Conservation (phyloP, 1,140 invertebrate species). For the Cataglyphis hispanica region DNA sequence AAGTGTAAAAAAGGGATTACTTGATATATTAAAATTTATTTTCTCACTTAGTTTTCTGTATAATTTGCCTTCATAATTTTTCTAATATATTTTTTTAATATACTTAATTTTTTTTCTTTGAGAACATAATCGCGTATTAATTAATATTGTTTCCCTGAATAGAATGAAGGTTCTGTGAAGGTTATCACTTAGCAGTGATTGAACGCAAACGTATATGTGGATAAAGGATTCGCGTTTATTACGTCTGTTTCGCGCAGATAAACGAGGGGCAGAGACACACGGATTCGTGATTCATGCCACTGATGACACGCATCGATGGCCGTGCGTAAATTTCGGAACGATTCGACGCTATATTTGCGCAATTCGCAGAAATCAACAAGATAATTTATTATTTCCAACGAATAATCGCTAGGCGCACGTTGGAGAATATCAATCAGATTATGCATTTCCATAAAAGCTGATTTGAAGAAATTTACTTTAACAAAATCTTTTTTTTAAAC, state of each 20-base stretch:
- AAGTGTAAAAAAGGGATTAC: neutral
- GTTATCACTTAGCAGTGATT: neutral
- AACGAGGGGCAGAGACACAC: slow-evolving; percentile 29
- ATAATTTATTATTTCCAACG: slow-evolving; percentile 45
- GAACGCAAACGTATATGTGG: neutral
- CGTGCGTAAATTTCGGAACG: slow-evolving; percentile 28
- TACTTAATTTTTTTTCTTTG: neutral
- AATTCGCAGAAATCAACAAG: slow-evolving; percentile 22
- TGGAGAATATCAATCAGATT: slow-evolving; percentile 28
- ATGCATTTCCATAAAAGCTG: neutral
- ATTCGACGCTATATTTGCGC: slow-evolving; percentile 29
- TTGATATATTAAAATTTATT: neutral
- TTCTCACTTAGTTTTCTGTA: neutral
- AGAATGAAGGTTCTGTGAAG: neutral
- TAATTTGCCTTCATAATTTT: neutral
- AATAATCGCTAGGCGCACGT: slow-evolving; percentile 10
- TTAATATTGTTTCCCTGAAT: neutral
- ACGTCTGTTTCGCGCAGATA: slow-evolving; percentile 38
- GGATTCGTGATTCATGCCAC: slow-evolving; percentile 15
- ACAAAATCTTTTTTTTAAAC: neutral
- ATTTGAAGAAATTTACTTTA: neutral
- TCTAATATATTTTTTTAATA: neutral
- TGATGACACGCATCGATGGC: slow-evolving; percentile 26
- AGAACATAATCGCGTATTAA: neutral
- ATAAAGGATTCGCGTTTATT: slow-evolving; percentile 40